Evolutionary conservation across 2,797 vertebrate species (phyloP), one percentile per base, ranked within the genome.

Genomic region (Selene dorsalis): DNA sequence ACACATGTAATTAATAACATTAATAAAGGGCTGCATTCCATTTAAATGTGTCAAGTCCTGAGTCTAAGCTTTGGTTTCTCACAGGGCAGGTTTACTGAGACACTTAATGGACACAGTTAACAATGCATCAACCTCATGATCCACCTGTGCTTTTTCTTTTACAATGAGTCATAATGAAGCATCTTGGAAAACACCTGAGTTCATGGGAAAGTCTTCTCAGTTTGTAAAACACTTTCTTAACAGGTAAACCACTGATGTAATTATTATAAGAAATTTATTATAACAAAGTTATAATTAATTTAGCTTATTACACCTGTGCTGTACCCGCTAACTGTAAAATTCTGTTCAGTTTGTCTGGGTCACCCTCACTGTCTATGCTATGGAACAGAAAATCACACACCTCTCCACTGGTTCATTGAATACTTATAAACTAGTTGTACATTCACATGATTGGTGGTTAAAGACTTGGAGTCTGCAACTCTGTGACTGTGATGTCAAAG

Each of bases 401-500:
- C 20, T 18, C 18, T 20, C 18, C 6, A 53, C 12, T 57, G 22
- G 60, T 61, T 61, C 2, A 53, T 0, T 59, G 24, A 56, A 20
- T 50, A n/a, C 11, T 20, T 71, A 13, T 61, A 20, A 85, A 69
- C 38, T 56, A 22, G 7, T 14, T 73, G n/a, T 73, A 22, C 20
- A 68, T 73, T n/a, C 48, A 39, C 30, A 66, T 60, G 72, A 88
- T 53, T 73, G 57, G 57, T 70, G 38, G 39, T 75, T 83, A 53
- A 63, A 83, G 66, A 70, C 68, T 82, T 69, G 17, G 22, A 71
- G 84, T 86, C 89, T 91, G 76, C 57, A 81, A 69, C 62, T 68
- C 68, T 71, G 55, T 77, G 59, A 45, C 77, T 79, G 10, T 11
- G 28, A 77, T 85, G 85, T 84, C 77, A 89, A 70, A 89, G 88